Evolutionary conservation across 2,797 vertebrate genomes (phyloP).

Genomic region (Silurus aristotelis): DNA sequence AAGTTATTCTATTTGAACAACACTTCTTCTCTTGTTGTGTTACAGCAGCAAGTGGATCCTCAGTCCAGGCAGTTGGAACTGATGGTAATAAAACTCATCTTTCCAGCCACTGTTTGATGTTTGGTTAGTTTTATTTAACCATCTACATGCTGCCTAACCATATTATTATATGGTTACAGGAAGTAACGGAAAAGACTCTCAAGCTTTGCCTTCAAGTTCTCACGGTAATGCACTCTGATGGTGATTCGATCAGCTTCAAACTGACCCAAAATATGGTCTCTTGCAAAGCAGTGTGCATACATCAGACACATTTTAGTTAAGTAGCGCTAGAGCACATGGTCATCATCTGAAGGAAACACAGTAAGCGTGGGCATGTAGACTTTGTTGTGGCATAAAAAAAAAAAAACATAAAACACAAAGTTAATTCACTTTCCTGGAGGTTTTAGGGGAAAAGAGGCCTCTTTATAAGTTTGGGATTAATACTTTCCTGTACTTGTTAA

Average conservation of each 20-base stretch:
- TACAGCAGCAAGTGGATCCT: conserved; percentile 54
- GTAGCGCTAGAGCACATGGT: not conserved
- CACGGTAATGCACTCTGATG: conserved; percentile 51
- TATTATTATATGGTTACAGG: conserved; percentile 41
- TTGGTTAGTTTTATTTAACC: not conserved
- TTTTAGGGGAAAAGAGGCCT: not conserved
- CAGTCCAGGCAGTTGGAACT: conserved; percentile 41
- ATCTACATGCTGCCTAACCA: not conserved
- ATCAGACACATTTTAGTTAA: conserved; percentile 22
- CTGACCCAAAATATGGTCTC: not conserved
- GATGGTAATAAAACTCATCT: conserved; percentile 47
- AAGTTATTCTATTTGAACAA: not conserved
- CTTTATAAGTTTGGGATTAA: not conserved
- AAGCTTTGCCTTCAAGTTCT: conserved; percentile 42
- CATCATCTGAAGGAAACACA: not conserved
- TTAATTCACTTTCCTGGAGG: no score
- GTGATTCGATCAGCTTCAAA: not conserved
- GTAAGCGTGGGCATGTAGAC: not conserved
- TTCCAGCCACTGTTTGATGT: not conserved
- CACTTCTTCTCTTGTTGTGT: conserved; percentile 27
- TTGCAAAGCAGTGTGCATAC: conserved; percentile 28
- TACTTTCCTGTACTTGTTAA: not conserved
- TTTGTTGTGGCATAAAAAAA: no score
- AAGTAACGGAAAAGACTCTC: conserved; percentile 44
- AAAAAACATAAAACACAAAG: no score